Base-by-base conservation (phyloP, 2,797 vertebrate genomes). In the Sylvia borin region DNA sequence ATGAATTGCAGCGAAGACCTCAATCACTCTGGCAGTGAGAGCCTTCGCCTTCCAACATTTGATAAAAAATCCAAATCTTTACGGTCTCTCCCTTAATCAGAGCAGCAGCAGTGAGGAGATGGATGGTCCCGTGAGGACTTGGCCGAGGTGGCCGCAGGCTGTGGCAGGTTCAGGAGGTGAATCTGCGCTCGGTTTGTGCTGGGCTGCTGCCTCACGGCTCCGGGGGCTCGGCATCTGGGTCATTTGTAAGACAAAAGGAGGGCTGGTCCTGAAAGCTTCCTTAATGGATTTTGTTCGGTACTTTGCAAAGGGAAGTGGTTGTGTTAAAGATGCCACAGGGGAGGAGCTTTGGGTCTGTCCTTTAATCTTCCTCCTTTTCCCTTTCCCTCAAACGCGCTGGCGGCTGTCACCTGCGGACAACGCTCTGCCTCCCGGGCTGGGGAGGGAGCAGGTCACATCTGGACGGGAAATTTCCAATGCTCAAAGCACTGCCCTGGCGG, bases 311-410 rank as follows among this genome's bases (percentile, higher is more conserved):
- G 48, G 68, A 85, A 71, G 60, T 9, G 51, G 8, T 38, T 45
- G 26, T 48, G 68, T 45, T 32, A 85, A 77, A 83, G 72, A 6
- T 16, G 45, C 24, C 87, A 61, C 87, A 5, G 53, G 87, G 75
- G 81, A 80, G 2, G 5, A 36, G 48, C 26, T 58, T 88, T 19
- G 42, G 14, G 53, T 85, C 61, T 71, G 40, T 42, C 71, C 84
- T 95, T 95, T 87, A 34, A 89, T 95, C 92, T 93, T 86, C 43
- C 43, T 71, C 22, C 68, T 64, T 50, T 32, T 38, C 47, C 61
- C 15, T 73, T 32, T 75, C 16, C 17, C 34, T 31, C 42, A 9
- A 16, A 19, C 26, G 57, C 18, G 38, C 47, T 24, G 34, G 21
- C 2, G 2, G 58, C 45, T 65, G 26, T n/a, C 58, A 43, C 67